Evolutionary conservation across 2,113 vertebrate genomes (phyloP), one percentile per base, ranked within the genome.

Genomic region (Progne subis): DNA sequence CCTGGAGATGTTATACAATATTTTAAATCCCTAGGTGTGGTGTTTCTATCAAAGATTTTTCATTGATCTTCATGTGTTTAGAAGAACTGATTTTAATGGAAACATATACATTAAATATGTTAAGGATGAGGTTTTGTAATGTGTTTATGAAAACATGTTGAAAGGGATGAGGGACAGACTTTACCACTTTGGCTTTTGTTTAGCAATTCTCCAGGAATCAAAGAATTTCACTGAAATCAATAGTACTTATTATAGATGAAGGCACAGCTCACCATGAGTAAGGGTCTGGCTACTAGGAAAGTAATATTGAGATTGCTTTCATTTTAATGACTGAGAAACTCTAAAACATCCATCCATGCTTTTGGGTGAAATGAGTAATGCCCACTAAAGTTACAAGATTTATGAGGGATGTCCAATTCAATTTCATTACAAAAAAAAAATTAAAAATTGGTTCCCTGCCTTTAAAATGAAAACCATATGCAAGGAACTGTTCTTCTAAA

Each of bases 391-490:
- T 97, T 96, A 96, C 88, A 98, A 98, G 97, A 97, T 97, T 97
- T 97, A 98, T 94, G 95, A 97, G 77, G 59, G 84, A 95, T 69
- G 97, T 97, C 97, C 88, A 96, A 86, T 86, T 94, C 96, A 97
- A 98, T 97, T 98, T 97, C 88, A 97, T 96, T 97, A 97, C 55
- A 69, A 80, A 93, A 96, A 46, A 96, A 96, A 86, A 87, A 92
- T 82, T 43, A 86, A 96, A 98, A 97, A 88, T 93, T 60, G 18
- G 6, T 97, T 97, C 90, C 91, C 61, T 97, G 70, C 85, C 88
- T 96, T 97, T 95, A 96, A 97, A 94, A 97, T 97, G 82, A 97
- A 97, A 98, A 96, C 85, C 90, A 96, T 96, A 97, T 97, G 97
- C 69, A 96, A 96, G 79, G 75, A 97, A 95, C 24, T 80, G 55